Conservation (phyloP, 2,888 invertebrate genomes). For the Blastobasis lacticolella region DNA sequence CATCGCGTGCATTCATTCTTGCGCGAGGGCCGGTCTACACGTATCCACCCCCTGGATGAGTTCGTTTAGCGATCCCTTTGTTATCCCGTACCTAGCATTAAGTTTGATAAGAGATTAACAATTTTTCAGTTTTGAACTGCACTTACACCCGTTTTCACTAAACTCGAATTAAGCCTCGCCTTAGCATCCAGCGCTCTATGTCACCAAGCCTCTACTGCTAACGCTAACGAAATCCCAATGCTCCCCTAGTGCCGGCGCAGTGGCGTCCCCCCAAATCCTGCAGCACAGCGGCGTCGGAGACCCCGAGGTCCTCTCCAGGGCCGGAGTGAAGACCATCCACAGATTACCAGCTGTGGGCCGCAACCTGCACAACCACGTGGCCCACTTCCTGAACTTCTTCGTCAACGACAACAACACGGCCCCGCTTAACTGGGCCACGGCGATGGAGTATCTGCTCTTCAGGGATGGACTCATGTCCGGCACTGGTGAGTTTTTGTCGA, state of each 20-base stretch:
- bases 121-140: too few relatives aligned
- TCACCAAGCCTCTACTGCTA: too few relatives aligned
- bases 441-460: conserved; percentile 92
- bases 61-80: too few relatives aligned
- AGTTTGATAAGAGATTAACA: too few relatives aligned
- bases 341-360: conserved; percentile 86
- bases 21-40: too few relatives aligned
- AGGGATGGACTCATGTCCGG: conserved; percentile 93
- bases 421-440: conserved; percentile 92
- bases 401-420: conserved; percentile 90
- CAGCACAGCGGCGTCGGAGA: conserved; percentile 93
- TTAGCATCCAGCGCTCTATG: too few relatives aligned
- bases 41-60: too few relatives aligned
- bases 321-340: conserved; percentile 79
- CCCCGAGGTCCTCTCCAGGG: conserved; percentile 77
- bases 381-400: conserved; percentile 84
- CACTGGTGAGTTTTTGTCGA: conserved; percentile 77
- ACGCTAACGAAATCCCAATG: background rate
- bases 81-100: too few relatives aligned
- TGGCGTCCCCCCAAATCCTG: conserved; percentile 94
- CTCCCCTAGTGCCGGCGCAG: conserved; percentile 80
- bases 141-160: too few relatives aligned
- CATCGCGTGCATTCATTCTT: too few relatives aligned
- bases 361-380: conserved; percentile 91
- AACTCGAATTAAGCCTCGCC: too few relatives aligned